Conservation (phyloP, 2,113 vertebrate genomes). For the Eclectus roratus region DNA sequence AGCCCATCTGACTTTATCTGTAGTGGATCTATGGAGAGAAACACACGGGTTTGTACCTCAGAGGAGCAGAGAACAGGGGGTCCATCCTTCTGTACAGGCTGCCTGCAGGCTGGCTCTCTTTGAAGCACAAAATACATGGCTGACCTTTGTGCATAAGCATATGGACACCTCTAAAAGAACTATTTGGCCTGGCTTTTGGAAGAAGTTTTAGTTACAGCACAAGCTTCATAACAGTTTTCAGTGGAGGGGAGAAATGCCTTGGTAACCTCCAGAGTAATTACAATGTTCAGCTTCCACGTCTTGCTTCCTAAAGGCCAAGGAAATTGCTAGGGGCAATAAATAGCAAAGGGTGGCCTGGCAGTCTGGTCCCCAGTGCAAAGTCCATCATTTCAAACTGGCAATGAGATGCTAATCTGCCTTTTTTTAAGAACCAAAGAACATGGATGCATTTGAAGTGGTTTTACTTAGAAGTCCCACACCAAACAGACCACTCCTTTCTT, state of each 20-base stretch:
- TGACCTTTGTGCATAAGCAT: neutral
- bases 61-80: neutral
- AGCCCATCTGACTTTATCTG: neutral
- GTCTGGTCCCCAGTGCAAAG: neutral
- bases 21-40: neutral
- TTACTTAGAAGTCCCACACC: neutral
- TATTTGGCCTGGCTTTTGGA: neutral
- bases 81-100: neutral
- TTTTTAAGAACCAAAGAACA: neutral
- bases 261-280: neutral
- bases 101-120: neutral
- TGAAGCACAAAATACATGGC: neutral
- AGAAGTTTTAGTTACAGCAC: neutral
- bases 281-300: neutral
- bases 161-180: neutral
- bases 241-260: neutral
- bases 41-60: neutral
- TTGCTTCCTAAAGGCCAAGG: neutral
- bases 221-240: neutral
- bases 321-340: constrained; percentile 41
- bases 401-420: neutral
- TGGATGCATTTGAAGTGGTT: neutral
- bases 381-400: neutral
- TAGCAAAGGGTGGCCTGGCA: neutral
- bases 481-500: neutral